Evolutionary conservation across 2,888 invertebrate species (phyloP), one percentile per base, ranked within the genome.

Genomic region (Phymatocera aterrima): DNA sequence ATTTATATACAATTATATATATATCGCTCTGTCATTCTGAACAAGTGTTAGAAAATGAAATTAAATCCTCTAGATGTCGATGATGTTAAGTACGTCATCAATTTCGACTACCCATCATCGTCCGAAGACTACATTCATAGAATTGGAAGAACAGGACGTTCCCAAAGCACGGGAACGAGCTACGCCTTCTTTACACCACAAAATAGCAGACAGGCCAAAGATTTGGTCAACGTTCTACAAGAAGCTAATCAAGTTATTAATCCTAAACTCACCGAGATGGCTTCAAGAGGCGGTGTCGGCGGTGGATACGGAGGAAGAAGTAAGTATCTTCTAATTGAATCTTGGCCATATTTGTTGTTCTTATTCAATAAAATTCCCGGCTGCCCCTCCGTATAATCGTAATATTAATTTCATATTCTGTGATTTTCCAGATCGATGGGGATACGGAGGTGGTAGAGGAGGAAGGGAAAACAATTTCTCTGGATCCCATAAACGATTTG

Each of bases 41-140:
- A 46, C 15, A 2, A 68, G 43, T 28, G 12, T 37, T 1, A 10
- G 12, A 37, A 34, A 1, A 34, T 37, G 1, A 21, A 79, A 78
- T 75, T 77, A 46, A 77, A 77, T 81, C 84, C 83, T 88, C 88
- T 93, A 98, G 98, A 98, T 94, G 98, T 98, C 89, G 97, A 97
- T 91, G 98, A 98, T 90, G 97, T 98, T 88, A 97, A 97, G 92
- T 97, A 96, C 92, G 98, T 98, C 83, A 97, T 98, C 90, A 98
- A 98, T 93, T 98, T 96, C 93, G 98, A 98, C 92, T 98, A 97
- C 91, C 98, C 98, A 78, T 96, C 96, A 91, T 97, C 97, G 80
- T 97, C 97, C 78, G 98, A 98, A 91, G 98, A 98, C 91, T 98
- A 98, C 91, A 97, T 98, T 87, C 98, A 98, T 91, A 95, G 98